Evolutionary conservation across 2,797 vertebrate species (phyloP).

Genomic region (Nasua narica): DNA sequence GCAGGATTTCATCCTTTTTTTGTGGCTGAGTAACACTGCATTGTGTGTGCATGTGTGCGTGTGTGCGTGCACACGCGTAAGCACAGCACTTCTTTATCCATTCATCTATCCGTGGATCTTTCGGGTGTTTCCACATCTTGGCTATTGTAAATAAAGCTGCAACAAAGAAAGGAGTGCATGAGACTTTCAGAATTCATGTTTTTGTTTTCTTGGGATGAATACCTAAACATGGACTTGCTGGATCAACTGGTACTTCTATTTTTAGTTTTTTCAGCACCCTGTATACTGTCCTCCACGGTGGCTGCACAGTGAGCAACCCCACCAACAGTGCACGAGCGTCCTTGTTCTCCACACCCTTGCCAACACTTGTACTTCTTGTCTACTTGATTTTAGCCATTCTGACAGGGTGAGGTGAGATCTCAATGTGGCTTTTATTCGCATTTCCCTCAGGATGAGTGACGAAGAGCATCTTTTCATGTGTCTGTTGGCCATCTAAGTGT

Average conservation of each 20-base stretch:
- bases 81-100: background rate
- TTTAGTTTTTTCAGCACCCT: background rate
- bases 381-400: background rate
- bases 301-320: background rate
- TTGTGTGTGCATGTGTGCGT: background rate
- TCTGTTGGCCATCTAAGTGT: background rate
- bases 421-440: background rate
- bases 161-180: background rate
- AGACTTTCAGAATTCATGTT: background rate
- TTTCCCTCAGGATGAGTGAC: background rate
- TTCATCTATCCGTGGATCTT: background rate
- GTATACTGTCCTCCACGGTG: background rate
- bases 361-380: background rate
- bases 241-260: rapidly evolving
- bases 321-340: background rate
- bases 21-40: background rate
- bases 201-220: background rate
- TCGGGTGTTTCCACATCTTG: background rate
- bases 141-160: background rate
- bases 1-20: background rate
- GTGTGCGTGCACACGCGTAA: too few relatives aligned
- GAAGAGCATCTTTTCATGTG: background rate
- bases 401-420: background rate
- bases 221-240: background rate
- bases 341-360: background rate